These are phyloP conservation scores for Tetragnatha montana DNA, from an alignment of 2,888 invertebrate genomes.

Conservation along the genomic window DNA sequence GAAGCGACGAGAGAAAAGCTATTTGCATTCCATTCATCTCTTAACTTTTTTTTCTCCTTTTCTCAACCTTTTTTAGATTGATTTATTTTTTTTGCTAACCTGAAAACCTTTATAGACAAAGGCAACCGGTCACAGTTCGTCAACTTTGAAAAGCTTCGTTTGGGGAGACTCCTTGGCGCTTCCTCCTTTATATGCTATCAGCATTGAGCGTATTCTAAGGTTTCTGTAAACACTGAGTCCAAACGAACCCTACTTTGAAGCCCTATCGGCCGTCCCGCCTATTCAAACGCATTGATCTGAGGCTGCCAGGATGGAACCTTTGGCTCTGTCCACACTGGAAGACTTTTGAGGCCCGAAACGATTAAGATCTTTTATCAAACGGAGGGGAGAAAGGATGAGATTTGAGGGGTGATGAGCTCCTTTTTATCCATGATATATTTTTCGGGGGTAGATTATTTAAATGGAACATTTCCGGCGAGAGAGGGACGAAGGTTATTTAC, in stretches of 20 bases:
- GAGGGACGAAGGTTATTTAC: too few relatives aligned
- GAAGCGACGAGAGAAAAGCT: constrained; percentile 27
- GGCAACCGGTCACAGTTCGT: constrained; percentile 44
- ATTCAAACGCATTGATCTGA: constrained; percentile 24
- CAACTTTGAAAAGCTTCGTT: constrained; percentile 30
- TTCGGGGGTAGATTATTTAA: too few relatives aligned
- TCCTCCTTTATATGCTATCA: constrained; percentile 3
- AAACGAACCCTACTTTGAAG: constrained; percentile 13
- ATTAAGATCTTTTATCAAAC: too few relatives aligned
- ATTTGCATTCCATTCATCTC: constrained; percentile 61
- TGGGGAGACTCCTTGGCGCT: background rate
- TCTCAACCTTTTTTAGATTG: background rate
- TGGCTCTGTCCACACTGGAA: too few relatives aligned
- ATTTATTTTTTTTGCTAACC: constrained; percentile 27
- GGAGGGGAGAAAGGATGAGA: too few relatives aligned
- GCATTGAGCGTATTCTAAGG: constrained; percentile 10
- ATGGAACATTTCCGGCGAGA: too few relatives aligned
- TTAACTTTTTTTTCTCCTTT: background rate
- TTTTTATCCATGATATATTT: too few relatives aligned
- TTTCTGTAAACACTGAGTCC: constrained; percentile 36
- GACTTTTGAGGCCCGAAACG: too few relatives aligned
- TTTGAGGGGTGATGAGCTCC: too few relatives aligned
- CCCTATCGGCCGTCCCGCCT: background rate
- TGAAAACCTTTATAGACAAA: constrained; percentile 30
- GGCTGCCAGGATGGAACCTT: background rate